Conservation (phyloP, 2,888 invertebrate genomes). For the Linnaemya tessellans region DNA sequence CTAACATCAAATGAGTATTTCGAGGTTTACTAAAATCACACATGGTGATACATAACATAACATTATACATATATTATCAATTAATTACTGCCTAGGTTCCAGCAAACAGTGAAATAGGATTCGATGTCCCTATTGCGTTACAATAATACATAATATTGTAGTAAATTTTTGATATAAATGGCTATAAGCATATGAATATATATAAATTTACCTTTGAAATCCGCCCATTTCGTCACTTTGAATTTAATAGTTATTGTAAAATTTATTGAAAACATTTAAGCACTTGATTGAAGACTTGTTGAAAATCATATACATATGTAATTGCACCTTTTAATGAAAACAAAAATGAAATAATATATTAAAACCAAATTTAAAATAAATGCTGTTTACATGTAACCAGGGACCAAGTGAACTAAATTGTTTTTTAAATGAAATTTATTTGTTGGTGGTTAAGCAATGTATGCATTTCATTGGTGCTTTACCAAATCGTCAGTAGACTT, state of each 20-base stretch:
- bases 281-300: slow-evolving; percentile 3
- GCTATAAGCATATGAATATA: not conserved
- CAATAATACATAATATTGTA: not conserved
- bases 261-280: slow-evolving; percentile 8
- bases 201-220: not conserved
- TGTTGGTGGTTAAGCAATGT: too few species aligned
- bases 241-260: not conserved
- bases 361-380: not conserved
- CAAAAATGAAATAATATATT: not conserved
- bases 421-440: too few species aligned
- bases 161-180: not conserved
- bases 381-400: too few species aligned
- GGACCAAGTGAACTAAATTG: too few species aligned
- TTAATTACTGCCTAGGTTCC: too few species aligned
- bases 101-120: too few species aligned
- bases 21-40: too few species aligned
- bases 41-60: too few species aligned
- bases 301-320: not conserved
- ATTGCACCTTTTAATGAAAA: slow-evolving; percentile 24
- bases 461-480: too few species aligned
- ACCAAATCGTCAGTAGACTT: too few species aligned
- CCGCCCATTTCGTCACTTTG: not conserved
- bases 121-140: not conserved
- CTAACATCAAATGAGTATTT: too few species aligned
- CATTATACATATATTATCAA: too few species aligned